Conservation (phyloP, 1,140 invertebrate species). For the Thaumatotibia leucotreta region DNA sequence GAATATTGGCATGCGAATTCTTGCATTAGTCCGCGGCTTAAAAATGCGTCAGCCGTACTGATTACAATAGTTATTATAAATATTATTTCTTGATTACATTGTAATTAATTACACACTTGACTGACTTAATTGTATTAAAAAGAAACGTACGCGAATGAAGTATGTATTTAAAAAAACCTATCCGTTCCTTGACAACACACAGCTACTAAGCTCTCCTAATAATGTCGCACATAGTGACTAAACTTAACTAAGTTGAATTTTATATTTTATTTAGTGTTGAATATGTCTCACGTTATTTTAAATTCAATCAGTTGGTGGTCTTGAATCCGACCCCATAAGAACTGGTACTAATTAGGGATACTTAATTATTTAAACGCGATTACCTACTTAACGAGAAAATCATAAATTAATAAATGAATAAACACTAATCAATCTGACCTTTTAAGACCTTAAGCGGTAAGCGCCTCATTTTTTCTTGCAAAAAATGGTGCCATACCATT, state of each 20-base stretch:
- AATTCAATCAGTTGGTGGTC: too few species aligned
- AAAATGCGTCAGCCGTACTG: background rate
- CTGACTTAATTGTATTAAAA: too few species aligned
- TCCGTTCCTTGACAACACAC: too few species aligned
- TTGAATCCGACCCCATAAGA: too few species aligned
- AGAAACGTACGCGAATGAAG: too few species aligned
- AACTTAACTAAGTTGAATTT: too few species aligned
- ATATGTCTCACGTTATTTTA: too few species aligned
- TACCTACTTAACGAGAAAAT: background rate
- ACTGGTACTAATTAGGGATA: too few species aligned
- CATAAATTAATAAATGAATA: background rate
- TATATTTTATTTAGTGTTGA: too few species aligned
- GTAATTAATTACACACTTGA: background rate
- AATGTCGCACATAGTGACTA: too few species aligned
- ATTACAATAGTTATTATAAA: background rate
- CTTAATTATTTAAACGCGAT: background rate
- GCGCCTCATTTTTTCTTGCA: background rate
- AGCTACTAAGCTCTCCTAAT: too few species aligned
- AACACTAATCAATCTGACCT: background rate
- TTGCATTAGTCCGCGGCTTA: background rate
- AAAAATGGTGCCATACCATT: background rate
- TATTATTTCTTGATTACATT: background rate
- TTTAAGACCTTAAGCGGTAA: background rate
- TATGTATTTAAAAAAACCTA: too few species aligned
- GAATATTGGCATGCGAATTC: background rate